Evolutionary conservation across 2,113 vertebrate genomes (phyloP).

Genomic region (Panurus biarmicus): DNA sequence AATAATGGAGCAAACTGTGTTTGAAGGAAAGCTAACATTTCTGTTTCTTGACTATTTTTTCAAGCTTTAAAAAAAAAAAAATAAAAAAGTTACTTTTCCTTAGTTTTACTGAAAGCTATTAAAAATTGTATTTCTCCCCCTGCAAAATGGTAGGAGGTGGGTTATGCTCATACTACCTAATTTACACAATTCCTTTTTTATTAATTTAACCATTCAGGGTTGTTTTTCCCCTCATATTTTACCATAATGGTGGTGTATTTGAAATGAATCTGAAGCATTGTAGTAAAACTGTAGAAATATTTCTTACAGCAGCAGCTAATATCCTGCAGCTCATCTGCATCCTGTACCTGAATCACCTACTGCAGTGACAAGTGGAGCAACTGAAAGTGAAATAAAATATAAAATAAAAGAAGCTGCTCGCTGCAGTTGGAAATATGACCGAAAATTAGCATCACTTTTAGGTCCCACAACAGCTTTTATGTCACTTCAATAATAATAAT

Average conservation of each 20-base stretch:
- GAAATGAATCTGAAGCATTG: neutral
- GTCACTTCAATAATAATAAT: neutral
- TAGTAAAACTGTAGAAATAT: neutral
- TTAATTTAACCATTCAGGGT: neutral
- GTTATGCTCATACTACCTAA: neutral
- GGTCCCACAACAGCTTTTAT: neutral
- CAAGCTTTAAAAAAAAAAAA: neutral
- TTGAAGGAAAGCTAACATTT: neutral
- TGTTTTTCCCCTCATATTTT: neutral
- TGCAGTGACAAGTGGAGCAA: neutral
- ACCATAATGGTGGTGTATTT: accelerated
- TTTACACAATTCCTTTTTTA: neutral
- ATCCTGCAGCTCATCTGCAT: neutral
- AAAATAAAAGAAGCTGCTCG: neutral
- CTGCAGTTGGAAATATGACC: neutral
- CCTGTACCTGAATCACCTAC: neutral
- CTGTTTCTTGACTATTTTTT: neutral
- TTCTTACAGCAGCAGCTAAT: neutral
- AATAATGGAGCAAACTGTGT: neutral
- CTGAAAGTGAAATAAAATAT: neutral
- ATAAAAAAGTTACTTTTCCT: neutral
- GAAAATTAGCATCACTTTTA: neutral
- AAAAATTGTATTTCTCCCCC: neutral
- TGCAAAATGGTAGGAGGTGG: neutral
- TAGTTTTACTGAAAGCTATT: neutral